These are phyloP conservation scores for Sycophaga agraensis DNA, from an alignment of 1,140 invertebrate species.

Conservation along the genomic window DNA sequence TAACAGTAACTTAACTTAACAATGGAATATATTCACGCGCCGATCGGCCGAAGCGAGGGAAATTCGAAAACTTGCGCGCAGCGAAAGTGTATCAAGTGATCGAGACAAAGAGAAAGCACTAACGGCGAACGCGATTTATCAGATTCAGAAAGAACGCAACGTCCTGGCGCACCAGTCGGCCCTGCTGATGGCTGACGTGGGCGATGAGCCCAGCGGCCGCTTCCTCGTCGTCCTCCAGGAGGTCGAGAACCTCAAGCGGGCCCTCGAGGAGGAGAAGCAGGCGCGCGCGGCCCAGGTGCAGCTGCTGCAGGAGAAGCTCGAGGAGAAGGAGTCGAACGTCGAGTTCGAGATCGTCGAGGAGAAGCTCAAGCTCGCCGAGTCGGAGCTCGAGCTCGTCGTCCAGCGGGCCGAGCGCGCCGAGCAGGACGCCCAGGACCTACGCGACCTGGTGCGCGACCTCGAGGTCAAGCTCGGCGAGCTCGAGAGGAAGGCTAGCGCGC, in stretches of 20 bases:
- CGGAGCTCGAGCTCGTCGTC: constrained; percentile 64
- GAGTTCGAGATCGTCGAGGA: constrained; percentile 71
- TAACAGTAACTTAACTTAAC: too few relatives aligned
- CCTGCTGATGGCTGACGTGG: constrained; percentile 64
- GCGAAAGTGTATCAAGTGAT: too few relatives aligned
- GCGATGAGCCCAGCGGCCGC: constrained; percentile 59
- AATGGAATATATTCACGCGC: too few relatives aligned
- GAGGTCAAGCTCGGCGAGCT: constrained; percentile 48
- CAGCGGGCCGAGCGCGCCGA: constrained; percentile 67
- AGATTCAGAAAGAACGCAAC: constrained; percentile 64
- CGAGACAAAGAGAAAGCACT: too few relatives aligned
- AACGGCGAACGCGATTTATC: too few relatives aligned
- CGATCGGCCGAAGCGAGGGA: too few relatives aligned
- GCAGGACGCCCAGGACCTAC: constrained; percentile 45
- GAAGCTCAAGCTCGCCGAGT: constrained; percentile 68
- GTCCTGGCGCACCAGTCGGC: constrained; percentile 68
- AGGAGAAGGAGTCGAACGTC: constrained; percentile 66
- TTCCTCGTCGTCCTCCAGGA: constrained; percentile 62
- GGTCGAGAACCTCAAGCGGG: constrained; percentile 64
- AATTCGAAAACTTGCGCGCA: too few relatives aligned
- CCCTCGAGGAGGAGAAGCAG: constrained; percentile 64
- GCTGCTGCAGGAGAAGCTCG: constrained; percentile 65
- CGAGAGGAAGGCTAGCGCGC: constrained; percentile 48
- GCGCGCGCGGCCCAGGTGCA: constrained; percentile 60
- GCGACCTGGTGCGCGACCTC: constrained; percentile 40